Evolutionary conservation across 2,888 invertebrate genomes (phyloP).

Genomic region (Lobophora halterata): DNA sequence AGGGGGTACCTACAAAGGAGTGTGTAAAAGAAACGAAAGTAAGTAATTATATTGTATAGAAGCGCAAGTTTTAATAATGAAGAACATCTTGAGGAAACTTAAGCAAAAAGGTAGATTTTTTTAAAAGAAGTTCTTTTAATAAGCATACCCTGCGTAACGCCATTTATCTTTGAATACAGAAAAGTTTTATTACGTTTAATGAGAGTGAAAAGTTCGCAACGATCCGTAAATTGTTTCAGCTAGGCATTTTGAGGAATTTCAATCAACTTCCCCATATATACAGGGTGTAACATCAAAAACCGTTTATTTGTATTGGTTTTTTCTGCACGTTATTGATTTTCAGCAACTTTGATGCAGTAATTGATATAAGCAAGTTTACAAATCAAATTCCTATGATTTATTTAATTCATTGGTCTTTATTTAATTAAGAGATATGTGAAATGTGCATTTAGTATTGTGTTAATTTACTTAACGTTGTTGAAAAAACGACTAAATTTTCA

Average conservation of each 20-base stretch:
- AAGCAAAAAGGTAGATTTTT: conserved; percentile 26
- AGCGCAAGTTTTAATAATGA: conserved; percentile 32
- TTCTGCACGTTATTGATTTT: conserved; percentile 11
- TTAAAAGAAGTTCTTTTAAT: conserved; percentile 39
- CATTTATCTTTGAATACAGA: conserved; percentile 33
- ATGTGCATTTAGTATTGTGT: no score
- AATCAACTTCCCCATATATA: conserved; percentile 37
- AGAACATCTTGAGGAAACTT: conserved; percentile 28
- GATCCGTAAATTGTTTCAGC: conserved; percentile 36
- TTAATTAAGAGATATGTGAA: no score
- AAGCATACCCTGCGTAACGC: conserved; percentile 30
- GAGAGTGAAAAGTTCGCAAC: conserved; percentile 32
- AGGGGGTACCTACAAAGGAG: conserved; percentile 16
- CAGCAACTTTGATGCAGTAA: conserved; percentile 17
- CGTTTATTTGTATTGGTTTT: conserved; percentile 4
- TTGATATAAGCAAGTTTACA: no score
- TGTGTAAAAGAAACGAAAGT: conserved; percentile 34
- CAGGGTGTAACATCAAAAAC: no score
- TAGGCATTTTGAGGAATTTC: conserved; percentile 33
- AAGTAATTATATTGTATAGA: conserved; percentile 35
- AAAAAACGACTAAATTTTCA: no score
- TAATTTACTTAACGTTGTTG: no score
- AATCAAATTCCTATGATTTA: no score
- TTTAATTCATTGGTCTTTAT: no score
- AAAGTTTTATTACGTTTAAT: conserved; percentile 32